Evolutionary conservation across 2,888 invertebrate species (phyloP).

Genomic region (Blera fallax): DNA sequence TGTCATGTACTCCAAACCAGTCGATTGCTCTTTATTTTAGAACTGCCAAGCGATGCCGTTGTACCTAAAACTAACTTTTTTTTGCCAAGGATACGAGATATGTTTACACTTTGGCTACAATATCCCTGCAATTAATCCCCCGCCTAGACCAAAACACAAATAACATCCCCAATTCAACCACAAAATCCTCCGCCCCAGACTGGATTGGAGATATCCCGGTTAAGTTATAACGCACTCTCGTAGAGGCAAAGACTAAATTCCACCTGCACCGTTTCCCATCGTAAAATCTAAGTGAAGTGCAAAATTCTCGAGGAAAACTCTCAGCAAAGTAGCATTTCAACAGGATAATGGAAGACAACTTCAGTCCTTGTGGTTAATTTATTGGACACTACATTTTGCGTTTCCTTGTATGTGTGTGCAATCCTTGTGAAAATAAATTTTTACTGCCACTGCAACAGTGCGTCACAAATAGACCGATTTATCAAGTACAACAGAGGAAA

Average conservation of each 20-base stretch:
- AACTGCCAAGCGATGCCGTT: neutral
- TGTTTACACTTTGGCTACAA: conserved; percentile 25
- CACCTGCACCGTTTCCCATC: conserved; percentile 66
- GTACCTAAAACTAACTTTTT: neutral
- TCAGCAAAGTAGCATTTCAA: conserved; percentile 56
- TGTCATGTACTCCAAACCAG: too few relatives aligned
- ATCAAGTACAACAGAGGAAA: conserved; percentile 35
- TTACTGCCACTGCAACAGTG: conserved; percentile 46
- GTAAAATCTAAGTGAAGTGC: conserved; percentile 47
- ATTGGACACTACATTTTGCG: conserved; percentile 52
- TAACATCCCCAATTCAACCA: conserved; percentile 41
- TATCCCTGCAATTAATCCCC: conserved; percentile 11
- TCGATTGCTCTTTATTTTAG: neutral
- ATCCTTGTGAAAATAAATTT: conserved; percentile 3
- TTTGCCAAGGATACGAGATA: neutral
- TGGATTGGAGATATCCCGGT: conserved; percentile 33
- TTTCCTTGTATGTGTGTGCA: neutral
- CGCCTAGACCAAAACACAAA: neutral
- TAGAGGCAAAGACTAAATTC: conserved; percentile 32
- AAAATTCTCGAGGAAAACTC: conserved; percentile 48
- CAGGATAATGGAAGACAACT: conserved; percentile 69
- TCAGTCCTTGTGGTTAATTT: conserved; percentile 66
- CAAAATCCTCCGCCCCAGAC: conserved; percentile 26
- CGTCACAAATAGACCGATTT: conserved; percentile 67
- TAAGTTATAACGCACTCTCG: conserved; percentile 60